These are phyloP conservation scores for Pseudococcus longispinus DNA, from an alignment of 2,888 invertebrate species.

Conservation along the genomic window DNA sequence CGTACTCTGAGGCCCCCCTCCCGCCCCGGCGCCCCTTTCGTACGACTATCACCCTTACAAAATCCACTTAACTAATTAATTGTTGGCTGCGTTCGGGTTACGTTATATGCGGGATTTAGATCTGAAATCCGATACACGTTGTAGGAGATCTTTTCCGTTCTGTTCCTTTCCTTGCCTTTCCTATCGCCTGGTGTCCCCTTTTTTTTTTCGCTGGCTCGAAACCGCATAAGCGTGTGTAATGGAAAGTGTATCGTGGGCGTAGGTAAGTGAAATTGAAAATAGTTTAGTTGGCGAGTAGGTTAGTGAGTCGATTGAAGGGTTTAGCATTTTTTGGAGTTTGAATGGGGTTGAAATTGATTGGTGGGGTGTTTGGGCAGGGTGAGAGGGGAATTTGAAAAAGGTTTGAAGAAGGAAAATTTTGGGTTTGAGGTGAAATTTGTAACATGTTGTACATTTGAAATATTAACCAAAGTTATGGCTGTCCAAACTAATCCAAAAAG, in stretches of 20 bases:
- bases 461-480: no score
- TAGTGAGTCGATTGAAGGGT: no score
- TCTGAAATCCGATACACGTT: background rate
- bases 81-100: constrained; percentile 14
- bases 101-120: constrained; percentile 13
- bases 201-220: background rate
- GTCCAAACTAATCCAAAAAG: no score
- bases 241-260: background rate
- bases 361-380: no score
- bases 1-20: background rate
- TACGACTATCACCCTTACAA: background rate
- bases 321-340: no score
- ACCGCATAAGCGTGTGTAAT: background rate
- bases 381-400: background rate
- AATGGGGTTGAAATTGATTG: background rate
- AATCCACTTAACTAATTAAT: constrained; percentile 31
- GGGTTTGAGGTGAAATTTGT: no score
- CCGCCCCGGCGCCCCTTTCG: no score
- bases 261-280: background rate
- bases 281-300: background rate
- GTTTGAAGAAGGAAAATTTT: no score
- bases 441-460: no score
- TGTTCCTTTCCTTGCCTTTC: background rate
- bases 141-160: background rate
- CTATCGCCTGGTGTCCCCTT: background rate